Evolutionary conservation across 2,113 vertebrate genomes (phyloP).

Genomic region (Onychostruthus taczanowskii): DNA sequence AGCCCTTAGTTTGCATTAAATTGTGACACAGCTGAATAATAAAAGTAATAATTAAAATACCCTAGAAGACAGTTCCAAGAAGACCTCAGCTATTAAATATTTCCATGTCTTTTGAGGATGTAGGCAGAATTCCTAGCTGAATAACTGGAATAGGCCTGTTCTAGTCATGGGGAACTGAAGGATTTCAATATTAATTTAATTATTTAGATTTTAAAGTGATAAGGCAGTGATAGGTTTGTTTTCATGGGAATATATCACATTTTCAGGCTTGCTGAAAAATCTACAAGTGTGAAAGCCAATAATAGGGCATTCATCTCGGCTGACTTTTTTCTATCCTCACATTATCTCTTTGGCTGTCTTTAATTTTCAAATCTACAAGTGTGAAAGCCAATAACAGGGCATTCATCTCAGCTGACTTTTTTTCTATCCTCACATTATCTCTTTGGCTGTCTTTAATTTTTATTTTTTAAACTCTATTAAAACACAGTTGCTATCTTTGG

Average conservation of each 20-base stretch:
- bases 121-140: neutral
- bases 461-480: neutral
- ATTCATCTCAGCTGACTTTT: neutral
- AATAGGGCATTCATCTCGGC: neutral
- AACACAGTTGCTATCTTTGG: neutral
- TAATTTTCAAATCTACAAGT: neutral
- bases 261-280: neutral
- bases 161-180: neutral
- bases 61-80: neutral
- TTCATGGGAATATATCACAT: neutral
- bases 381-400: neutral
- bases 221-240: neutral
- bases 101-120: neutral
- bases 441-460: neutral
- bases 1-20: neutral
- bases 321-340: neutral
- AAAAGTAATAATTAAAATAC: neutral
- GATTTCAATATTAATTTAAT: neutral
- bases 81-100: neutral
- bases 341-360: neutral
- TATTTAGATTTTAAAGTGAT: neutral
- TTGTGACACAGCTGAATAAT: neutral
- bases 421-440: neutral
- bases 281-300: neutral
- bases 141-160: neutral